Percentiles rank a stretch among this genome's conserved stretches.
These are phyloP conservation scores for Drosophila diplacantha DNA, from an alignment of 2,888 invertebrate genomes.

Conservation along the genomic window DNA sequence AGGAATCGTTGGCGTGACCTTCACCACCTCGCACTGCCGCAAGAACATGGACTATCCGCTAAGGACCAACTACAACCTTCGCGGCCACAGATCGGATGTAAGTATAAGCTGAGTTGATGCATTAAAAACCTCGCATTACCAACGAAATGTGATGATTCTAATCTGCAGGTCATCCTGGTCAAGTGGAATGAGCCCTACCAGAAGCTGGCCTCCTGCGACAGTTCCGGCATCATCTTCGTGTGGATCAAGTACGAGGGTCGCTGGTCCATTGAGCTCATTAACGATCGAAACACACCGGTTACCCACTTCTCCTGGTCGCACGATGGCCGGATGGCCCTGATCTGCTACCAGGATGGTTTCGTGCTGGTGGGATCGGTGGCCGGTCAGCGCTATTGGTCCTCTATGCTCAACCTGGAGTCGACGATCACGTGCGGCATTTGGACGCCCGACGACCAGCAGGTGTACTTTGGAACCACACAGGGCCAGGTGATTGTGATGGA, in stretches of 20 bases:
- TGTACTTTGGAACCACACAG: constrained; percentile 96
- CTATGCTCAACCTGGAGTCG: constrained; percentile 95
- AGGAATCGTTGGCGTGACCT: constrained; percentile 96
- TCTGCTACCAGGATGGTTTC: constrained; percentile 99
- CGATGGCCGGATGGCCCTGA: constrained; percentile 98
- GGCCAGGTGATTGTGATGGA: constrained; percentile 98
- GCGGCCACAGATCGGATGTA: constrained; percentile 97
- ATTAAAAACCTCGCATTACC: too few species aligned
- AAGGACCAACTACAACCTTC: constrained; percentile 96
- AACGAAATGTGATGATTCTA: not conserved
- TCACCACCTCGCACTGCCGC: constrained; percentile 95
- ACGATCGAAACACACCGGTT: constrained; percentile 97
- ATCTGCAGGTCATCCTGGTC: constrained; percentile 89
- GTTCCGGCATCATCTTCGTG: constrained; percentile 98
- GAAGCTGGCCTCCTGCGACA: constrained; percentile 98
- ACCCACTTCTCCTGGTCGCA: constrained; percentile 99
- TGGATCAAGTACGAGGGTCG: constrained; percentile 99
- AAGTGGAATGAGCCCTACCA: constrained; percentile 99
- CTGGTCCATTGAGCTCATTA: constrained; percentile 99
- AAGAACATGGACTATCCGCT: constrained; percentile 91
- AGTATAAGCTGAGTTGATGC: constrained; percentile 67
- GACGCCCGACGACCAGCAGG: constrained; percentile 98
- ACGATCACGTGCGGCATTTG: constrained; percentile 97
- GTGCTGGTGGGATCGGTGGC: constrained; percentile 98
- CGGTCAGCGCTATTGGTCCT: constrained; percentile 98